Evolutionary conservation across 2,888 invertebrate species (phyloP).

Genomic region (Standfussiana lucernea): DNA sequence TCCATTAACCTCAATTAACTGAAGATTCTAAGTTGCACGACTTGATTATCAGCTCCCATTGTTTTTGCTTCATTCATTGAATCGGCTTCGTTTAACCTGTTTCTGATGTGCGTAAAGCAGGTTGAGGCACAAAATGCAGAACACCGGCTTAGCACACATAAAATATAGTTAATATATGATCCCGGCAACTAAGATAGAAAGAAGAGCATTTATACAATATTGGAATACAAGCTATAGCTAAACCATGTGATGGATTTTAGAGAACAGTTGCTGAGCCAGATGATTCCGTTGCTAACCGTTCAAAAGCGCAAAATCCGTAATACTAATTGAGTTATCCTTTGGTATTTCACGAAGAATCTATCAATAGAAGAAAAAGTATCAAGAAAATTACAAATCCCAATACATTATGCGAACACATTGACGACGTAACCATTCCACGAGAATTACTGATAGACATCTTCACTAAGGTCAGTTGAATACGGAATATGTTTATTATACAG

Average conservation of each 20-base stretch:
- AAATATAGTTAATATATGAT: not conserved
- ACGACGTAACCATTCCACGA: not conserved
- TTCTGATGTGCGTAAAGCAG: constrained; percentile 35
- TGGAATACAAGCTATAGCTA: not conserved
- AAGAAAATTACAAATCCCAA: not conserved
- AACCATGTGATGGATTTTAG: not conserved
- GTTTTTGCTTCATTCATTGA: constrained; percentile 53
- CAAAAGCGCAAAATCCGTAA: not conserved
- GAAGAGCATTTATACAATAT: not conserved
- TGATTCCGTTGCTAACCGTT: not conserved
- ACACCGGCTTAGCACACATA: not conserved
- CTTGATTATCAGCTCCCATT: constrained; percentile 50
- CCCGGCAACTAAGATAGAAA: not conserved
- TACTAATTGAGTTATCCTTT: not conserved
- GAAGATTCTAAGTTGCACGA: constrained; percentile 45
- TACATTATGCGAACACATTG: not conserved
- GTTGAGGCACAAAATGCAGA: constrained; percentile 19
- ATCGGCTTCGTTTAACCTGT: constrained; percentile 38
- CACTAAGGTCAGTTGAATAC: constrained; percentile 13
- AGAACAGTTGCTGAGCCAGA: not conserved
- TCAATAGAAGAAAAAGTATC: not conserved
- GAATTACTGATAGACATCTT: not conserved
- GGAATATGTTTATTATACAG: constrained; percentile 19
- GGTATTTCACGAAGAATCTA: not conserved
- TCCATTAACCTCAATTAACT: constrained; percentile 53